These are phyloP conservation scores for Blastobasis lacticolella DNA, from an alignment of 2,888 invertebrate species.

Conservation along the genomic window DNA sequence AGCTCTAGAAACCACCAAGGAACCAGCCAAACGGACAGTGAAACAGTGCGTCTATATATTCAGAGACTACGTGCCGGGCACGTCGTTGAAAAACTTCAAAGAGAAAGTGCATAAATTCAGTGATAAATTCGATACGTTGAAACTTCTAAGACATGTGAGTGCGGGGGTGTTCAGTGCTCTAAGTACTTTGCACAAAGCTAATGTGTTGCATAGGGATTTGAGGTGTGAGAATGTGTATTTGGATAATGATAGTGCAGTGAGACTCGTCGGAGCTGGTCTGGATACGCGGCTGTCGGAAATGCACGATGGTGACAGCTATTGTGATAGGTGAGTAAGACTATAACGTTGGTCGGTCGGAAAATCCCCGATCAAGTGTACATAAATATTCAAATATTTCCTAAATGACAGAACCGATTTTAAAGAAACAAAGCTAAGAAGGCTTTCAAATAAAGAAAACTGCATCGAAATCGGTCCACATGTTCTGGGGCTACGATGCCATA, in stretches of 20 bases:
- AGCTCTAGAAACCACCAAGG: conserved; percentile 79
- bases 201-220: conserved; percentile 89
- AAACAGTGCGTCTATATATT: conserved; percentile 78
- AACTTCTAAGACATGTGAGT: conserved; percentile 77
- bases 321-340: conserved; percentile 45
- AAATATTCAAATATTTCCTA: not conserved
- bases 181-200: conserved; percentile 85
- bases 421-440: no score
- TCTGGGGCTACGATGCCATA: no score
- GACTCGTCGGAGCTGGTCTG: conserved; percentile 81
- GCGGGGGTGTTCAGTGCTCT: conserved; percentile 83
- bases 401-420: no score
- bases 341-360: no score
- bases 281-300: conserved; percentile 79
- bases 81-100: conserved; percentile 41
- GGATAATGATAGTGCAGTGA: conserved; percentile 75
- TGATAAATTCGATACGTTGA: conserved; percentile 44
- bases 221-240: conserved; percentile 82
- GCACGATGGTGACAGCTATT: conserved; percentile 45
- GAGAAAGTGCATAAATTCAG: conserved; percentile 31
- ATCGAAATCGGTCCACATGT: no score
- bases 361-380: not conserved
- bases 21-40: conserved; percentile 49
- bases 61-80: conserved; percentile 78
- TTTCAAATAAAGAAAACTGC: no score